Base-by-base conservation (phyloP, 2,113 vertebrate genomes). In the Scomber scombrus region DNA sequence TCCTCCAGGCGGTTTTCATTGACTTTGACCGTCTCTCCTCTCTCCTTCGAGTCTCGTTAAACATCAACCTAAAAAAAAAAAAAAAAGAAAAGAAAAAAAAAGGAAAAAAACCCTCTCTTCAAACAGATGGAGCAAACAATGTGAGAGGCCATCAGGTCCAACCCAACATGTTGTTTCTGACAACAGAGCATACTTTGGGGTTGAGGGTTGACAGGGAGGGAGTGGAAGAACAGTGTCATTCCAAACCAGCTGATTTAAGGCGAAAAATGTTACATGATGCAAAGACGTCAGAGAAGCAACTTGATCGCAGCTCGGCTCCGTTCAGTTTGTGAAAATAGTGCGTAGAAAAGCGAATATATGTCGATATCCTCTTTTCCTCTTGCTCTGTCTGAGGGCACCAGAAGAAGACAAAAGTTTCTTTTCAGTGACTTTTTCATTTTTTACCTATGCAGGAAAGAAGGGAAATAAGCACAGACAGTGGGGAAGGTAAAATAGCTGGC, bases 121-220 rank as follows among this genome's bases (percentile, higher is more conserved):
- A 84, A 82, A 87, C 80, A 91, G 80, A 85, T 75, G 80, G 81
- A 68, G 82, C 81, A 85, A 86, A 82, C 75, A 85, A 74, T 76
- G 78, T 70, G 60, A 82, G 83, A 75, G 85, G 83, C 77, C 80
- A 82, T 78, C 82, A 84, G 69, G 86, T 89, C 66, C 81, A 67
- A 66, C 9, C 62, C 64, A 70, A 60, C 70, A 58, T 90, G 82
- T 87, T 92, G 71, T 90, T 81, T 85, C 84, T 91, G 82, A 91
- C 92, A 88, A 87, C 89, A 91, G 80, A 81, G 81, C 85, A 81
- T 43, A 84, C 49, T 85, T 73, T 11, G 54, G 74, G 56, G 71
- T 73, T 76, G 45, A 72, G 40, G 52, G 40, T 77, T 76, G 74
- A 71, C 19, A 16, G 8, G 49, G 60, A 89, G 83, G 88, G 88